Conservation (phyloP, 2,797 vertebrate species). For the Sebastolobus altivelis region DNA sequence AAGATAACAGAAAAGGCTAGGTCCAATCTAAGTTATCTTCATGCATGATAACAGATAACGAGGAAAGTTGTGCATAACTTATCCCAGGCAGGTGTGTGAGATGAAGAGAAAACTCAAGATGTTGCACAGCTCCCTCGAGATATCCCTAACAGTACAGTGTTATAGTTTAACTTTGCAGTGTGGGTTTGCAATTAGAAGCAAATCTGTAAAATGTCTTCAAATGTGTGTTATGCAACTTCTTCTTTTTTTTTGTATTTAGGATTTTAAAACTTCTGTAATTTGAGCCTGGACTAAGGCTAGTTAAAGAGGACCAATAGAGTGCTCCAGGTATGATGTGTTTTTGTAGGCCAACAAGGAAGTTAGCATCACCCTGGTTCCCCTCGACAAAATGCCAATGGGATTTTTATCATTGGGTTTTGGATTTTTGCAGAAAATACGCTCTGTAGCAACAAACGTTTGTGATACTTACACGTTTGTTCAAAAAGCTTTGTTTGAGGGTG, state of each 20-base stretch:
- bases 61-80: neutral
- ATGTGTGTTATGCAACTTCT: neutral
- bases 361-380: no score
- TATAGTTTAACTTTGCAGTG: neutral
- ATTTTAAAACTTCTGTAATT: slow-evolving; percentile 4
- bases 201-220: neutral
- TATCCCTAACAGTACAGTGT: neutral
- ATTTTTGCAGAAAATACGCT: no score
- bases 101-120: neutral
- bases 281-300: neutral
- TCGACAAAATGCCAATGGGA: no score
- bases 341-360: no score
- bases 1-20: neutral
- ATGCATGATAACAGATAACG: neutral
- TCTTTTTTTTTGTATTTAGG: neutral
- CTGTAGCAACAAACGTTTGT: no score
- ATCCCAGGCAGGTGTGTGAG: neutral
- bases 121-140: slow-evolving; percentile 5
- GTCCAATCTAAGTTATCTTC: neutral
- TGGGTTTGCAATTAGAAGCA: neutral
- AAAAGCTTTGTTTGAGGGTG: no score
- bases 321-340: no score
- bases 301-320: neutral
- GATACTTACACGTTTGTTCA: no score
- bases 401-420: no score